Base-by-base conservation (phyloP, 2,888 invertebrate genomes). In the Cheilosia scutellata region DNA sequence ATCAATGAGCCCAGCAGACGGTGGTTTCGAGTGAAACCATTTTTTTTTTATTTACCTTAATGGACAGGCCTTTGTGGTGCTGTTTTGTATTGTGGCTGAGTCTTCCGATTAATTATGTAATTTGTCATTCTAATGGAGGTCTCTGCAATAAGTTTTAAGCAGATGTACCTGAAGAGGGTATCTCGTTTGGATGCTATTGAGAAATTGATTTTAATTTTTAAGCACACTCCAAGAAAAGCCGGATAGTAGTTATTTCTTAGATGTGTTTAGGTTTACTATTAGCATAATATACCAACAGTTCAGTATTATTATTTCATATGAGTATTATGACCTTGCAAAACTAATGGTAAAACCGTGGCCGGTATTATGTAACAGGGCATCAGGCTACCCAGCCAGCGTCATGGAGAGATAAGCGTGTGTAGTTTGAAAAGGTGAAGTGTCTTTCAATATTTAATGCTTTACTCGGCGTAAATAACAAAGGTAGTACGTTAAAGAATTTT, bases 81-180 rank as follows among this genome's bases (percentile, higher is more conserved):
- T 20, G 31, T 60, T 66, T 76, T 53, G 53, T 57, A 71, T 71
- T 80, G 57, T 51, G 60, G 47, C 75, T 63, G 63, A 71, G 42
- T 60, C 16, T 27, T 75, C 66, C 58, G 84, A 80, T 74, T 79
- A 84, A 79, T 84, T 79, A 79, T 53, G 33, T 65, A 74, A 70
- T 84, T 79, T 79, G 74, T 79, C 74, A 74, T 75, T 70, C 44
- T 55, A 51, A 75, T 57, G 75, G 29, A 6, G 20, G n/a, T 16
- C 42, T 49, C 16, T 37, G 25, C n/a, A 16, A 16, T 47, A 51
- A n/a, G 57, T 53, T 42, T 60, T 20, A 44, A 49, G 37, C 5
- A 33, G 49, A 25, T 51, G 13, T 49, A 16, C 60, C 9, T 44
- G 6, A 25, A 13, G 13, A 58, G 40, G 40, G 5, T 11, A 31